Evolutionary conservation across 2,888 invertebrate species (phyloP).

Genomic region (Lissonota sp.): DNA sequence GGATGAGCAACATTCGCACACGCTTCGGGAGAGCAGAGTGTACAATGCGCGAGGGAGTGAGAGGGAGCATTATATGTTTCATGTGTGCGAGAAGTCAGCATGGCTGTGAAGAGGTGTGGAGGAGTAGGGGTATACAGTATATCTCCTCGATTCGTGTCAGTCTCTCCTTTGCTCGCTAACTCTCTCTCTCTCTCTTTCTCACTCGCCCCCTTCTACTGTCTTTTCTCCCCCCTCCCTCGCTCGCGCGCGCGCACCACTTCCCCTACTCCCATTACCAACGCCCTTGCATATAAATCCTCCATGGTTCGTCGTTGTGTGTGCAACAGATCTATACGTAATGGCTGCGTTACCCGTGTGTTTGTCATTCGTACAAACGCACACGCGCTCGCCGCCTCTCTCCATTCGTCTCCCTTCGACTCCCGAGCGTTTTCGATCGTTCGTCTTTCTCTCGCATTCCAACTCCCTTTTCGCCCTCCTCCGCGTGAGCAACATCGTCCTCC

Average conservation of each 20-base stretch:
- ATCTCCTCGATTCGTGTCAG: constrained; percentile 62
- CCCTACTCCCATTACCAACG: constrained; percentile 83
- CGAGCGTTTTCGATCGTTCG: constrained; percentile 41
- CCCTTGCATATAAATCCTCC: constrained; percentile 83
- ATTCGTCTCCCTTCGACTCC: constrained; percentile 63
- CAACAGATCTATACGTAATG: constrained; percentile 38
- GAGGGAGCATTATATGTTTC: not conserved
- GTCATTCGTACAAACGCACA: constrained; percentile 6
- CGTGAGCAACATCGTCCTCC: not conserved
- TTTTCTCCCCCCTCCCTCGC: constrained; percentile 54
- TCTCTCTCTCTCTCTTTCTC: constrained; percentile 9
- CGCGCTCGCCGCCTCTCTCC: constrained; percentile 19
- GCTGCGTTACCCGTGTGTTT: constrained; percentile 60
- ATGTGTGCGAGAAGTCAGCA: not conserved
- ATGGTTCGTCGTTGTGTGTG: constrained; percentile 72
- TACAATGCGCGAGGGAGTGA: constrained; percentile 29
- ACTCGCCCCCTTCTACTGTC: constrained; percentile 16
- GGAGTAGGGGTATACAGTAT: constrained; percentile 51
- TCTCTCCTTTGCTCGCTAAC: not conserved
- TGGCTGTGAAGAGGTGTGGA: constrained; percentile 36
- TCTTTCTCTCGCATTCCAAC: constrained; percentile 56
- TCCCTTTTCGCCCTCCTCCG: constrained; percentile 43
- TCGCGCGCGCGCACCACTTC: constrained; percentile 59
- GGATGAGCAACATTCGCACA: constrained; percentile 40
- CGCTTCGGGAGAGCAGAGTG: constrained; percentile 36